These are phyloP conservation scores for Rhodophaea formosa DNA, from an alignment of 2,888 invertebrate species.

Conservation along the genomic window DNA sequence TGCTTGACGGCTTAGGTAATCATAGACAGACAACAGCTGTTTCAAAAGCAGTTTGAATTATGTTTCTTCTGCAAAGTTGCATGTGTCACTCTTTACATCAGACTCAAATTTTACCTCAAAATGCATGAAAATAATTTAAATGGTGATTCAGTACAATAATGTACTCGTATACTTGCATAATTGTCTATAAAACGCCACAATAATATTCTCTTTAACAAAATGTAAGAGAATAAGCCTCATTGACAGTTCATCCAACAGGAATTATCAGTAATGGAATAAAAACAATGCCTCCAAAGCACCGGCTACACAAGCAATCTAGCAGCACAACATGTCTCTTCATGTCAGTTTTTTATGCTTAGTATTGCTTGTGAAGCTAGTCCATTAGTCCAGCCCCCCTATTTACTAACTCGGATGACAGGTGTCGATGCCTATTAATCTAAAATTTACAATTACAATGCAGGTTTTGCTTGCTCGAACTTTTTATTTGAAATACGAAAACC, in stretches of 20 bases:
- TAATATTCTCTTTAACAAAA: background rate
- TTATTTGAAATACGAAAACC: too few relatives aligned
- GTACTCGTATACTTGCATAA: slow-evolving; percentile 10
- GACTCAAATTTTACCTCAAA: background rate
- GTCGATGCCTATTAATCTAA: too few relatives aligned
- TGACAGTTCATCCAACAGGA: background rate
- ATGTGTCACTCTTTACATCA: background rate
- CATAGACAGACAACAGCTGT: background rate
- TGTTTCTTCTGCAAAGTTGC: background rate
- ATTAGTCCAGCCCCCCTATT: too few relatives aligned
- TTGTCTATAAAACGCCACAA: background rate
- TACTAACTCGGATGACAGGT: too few relatives aligned
- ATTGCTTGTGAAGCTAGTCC: too few relatives aligned
- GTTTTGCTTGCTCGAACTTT: too few relatives aligned
- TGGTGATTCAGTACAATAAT: background rate
- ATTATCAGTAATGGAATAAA: background rate
- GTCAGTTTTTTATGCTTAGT: too few relatives aligned
- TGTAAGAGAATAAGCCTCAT: slow-evolving; percentile 1
- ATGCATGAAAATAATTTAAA: background rate
- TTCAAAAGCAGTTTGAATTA: background rate
- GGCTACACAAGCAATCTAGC: too few relatives aligned
- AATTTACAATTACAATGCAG: too few relatives aligned
- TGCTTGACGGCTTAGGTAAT: background rate
- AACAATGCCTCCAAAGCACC: background rate
- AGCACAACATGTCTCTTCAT: too few relatives aligned